Percentiles rank a stretch among this genome's conserved stretches.
These are phyloP conservation scores for Sinhomidia bicolor DNA, from an alignment of 2,888 invertebrate species.

Conservation along the genomic window DNA sequence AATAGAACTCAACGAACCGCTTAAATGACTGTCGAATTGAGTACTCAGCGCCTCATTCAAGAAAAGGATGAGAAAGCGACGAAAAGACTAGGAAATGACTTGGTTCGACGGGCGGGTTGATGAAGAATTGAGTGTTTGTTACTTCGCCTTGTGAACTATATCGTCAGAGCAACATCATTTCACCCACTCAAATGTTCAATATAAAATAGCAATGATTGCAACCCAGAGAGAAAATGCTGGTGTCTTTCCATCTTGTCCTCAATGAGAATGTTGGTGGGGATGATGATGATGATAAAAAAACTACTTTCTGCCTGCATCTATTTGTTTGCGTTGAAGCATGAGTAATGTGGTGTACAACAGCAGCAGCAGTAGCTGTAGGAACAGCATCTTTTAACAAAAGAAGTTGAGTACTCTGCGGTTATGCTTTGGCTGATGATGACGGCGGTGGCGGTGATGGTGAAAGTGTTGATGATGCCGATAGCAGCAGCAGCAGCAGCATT, in stretches of 20 bases:
- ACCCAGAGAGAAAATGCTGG: not conserved
- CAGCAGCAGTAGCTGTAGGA: not conserved
- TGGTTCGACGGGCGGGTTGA: constrained; percentile 53
- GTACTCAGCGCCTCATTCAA: constrained; percentile 60
- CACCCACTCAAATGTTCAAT: not conserved
- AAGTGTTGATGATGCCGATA: not conserved
- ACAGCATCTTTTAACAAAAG: constrained; percentile 22
- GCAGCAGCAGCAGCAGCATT: constrained; percentile 51
- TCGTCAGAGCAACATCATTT: not conserved
- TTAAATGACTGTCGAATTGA: constrained; percentile 67
- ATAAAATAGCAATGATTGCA: constrained; percentile 29
- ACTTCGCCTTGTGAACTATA: constrained; percentile 28
- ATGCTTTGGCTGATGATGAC: constrained; percentile 3
- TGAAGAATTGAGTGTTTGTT: constrained; percentile 67
- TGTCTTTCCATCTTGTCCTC: constrained; percentile 50
- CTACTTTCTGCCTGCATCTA: constrained; percentile 59
- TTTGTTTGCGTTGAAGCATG: constrained; percentile 60
- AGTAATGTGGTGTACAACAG: constrained; percentile 49
- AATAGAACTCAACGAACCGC: constrained; percentile 54
- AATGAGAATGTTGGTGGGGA: no score
- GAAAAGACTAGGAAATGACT: constrained; percentile 44
- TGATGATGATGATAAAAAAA: constrained; percentile 45
- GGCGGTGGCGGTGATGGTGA: not conserved
- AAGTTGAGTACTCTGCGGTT: constrained; percentile 42
- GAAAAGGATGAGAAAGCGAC: constrained; percentile 45